Conservation (phyloP, 2,113 vertebrate genomes). For the Nansenia antarctica region DNA sequence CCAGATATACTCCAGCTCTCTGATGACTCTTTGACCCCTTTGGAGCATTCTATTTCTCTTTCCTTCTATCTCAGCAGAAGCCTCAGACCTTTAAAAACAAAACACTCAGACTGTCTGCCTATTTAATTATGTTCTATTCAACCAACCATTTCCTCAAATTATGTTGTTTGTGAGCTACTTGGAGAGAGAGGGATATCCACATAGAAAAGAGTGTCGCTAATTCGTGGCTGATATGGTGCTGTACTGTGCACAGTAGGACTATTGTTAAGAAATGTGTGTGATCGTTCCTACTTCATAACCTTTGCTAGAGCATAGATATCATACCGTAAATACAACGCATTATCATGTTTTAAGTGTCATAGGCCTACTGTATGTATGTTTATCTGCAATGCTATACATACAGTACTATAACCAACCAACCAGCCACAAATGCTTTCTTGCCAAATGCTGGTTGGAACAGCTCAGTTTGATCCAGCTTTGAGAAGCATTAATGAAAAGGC, state of each 20-base stretch:
- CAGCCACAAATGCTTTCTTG: neutral
- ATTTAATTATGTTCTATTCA: neutral
- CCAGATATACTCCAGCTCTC: neutral
- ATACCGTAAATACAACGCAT: neutral
- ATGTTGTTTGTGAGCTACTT: no score
- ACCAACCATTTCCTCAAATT: constrained; percentile 22
- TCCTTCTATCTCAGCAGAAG: constrained; percentile 29
- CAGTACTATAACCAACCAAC: no score
- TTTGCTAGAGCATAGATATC: neutral
- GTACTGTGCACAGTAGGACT: no score
- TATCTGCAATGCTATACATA: no score
- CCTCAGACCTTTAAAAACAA: constrained; percentile 11
- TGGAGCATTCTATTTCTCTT: constrained; percentile 11
- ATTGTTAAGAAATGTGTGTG: no score
- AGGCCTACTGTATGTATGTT: neutral
- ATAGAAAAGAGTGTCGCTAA: no score
- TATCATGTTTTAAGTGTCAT: no score
- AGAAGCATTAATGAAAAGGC: neutral
- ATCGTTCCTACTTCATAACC: no score
- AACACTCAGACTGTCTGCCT: neutral
- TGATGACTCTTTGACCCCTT: constrained; percentile 31
- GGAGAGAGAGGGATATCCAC: no score
- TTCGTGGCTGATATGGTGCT: no score
- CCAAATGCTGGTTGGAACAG: neutral
- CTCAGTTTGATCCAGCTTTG: neutral